Evolutionary conservation across 2,797 vertebrate genomes (phyloP).

Genomic region (Brachymystax lenok): DNA sequence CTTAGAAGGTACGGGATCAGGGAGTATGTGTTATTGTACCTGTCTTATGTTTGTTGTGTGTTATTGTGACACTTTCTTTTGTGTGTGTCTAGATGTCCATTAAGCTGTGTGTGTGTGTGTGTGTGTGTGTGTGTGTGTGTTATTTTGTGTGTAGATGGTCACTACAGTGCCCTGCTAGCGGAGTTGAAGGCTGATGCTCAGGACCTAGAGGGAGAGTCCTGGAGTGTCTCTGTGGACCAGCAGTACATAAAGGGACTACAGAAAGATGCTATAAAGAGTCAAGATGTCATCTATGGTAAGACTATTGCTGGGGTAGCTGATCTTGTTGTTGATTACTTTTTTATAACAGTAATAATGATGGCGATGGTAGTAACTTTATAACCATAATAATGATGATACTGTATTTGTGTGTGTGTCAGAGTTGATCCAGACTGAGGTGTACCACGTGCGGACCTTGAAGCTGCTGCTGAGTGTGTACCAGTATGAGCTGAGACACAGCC

Average conservation of each 20-base stretch:
- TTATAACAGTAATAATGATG: not conserved
- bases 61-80: too few species aligned
- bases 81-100: not conserved
- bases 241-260: constrained; percentile 77
- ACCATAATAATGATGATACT: not conserved
- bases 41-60: not conserved
- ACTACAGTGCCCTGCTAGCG: constrained; percentile 70
- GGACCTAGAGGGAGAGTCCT: constrained; percentile 88
- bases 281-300: constrained; percentile 92
- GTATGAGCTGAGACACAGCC: not conserved
- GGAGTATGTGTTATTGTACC: not conserved
- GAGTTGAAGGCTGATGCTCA: constrained; percentile 83
- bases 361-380: not conserved
- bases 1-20: constrained; percentile 74
- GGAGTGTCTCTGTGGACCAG: constrained; percentile 86
- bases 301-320: not conserved
- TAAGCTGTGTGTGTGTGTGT: constrained; percentile 3
- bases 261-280: constrained; percentile 83
- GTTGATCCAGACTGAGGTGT: constrained; percentile 47
- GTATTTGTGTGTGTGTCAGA: constrained; percentile 1
- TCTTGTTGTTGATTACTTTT: not conserved
- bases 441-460: constrained; percentile 90
- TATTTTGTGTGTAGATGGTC: constrained; percentile 72
- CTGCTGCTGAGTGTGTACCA: constrained; percentile 85
- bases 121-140: constrained; percentile 5